Evolutionary conservation across 2,888 invertebrate genomes (phyloP).

Genomic region (Osedax frankpressi): DNA sequence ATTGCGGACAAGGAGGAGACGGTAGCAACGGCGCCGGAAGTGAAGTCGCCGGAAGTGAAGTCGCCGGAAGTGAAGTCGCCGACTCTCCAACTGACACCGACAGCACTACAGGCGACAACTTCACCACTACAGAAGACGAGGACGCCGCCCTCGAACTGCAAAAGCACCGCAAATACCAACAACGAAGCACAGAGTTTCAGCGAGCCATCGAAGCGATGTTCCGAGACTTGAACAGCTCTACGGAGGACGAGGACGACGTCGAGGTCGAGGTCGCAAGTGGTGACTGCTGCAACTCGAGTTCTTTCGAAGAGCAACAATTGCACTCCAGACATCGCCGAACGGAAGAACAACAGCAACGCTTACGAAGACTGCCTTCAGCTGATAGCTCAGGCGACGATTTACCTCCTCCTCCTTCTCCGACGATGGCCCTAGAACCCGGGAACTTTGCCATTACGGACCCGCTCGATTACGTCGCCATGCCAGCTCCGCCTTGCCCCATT

Average conservation of each 20-base stretch:
- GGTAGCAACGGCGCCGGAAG: neutral
- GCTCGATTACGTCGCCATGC: neutral
- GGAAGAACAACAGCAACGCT: constrained; percentile 7
- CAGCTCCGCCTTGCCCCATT: too few species aligned
- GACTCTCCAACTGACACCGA: neutral
- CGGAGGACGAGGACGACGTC: too few species aligned
- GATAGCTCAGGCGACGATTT: neutral
- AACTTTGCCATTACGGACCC: neutral
- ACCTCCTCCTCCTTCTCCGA: constrained; percentile 14
- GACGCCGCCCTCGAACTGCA: neutral
- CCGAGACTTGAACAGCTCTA: neutral
- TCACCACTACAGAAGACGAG: neutral
- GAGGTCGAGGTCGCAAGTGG: too few species aligned
- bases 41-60: neutral
- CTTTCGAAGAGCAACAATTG: neutral
- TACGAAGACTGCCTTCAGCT: neutral
- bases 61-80: neutral
- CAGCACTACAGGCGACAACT: neutral
- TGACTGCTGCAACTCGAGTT: neutral
- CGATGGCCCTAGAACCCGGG: neutral
- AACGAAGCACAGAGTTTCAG: neutral
- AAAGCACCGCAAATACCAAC: neutral
- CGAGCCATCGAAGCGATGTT: neutral
- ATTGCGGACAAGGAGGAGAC: neutral
- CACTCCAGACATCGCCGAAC: constrained; percentile 3